A percentile compares a stretch with the other conserved stretches of the same genome.
Evolutionary conservation across 2,113 vertebrate genomes (phyloP).

Genomic region (Anser brachyrhynchus): DNA sequence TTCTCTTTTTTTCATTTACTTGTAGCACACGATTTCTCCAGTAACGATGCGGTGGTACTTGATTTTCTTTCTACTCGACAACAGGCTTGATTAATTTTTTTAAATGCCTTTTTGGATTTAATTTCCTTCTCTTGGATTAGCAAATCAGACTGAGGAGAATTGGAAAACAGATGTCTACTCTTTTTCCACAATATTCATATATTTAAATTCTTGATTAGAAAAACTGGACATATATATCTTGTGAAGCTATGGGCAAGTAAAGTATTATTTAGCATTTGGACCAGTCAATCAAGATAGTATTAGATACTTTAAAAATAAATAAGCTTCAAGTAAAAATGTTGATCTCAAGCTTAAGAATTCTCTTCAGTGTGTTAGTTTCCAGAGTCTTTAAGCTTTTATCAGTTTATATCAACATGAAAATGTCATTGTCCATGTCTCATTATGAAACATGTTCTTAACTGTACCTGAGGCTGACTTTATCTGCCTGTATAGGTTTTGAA

Average conservation of each 20-base stretch:
- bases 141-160: background rate
- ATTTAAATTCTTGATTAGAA: background rate
- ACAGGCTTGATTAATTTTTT: conserved; percentile 18
- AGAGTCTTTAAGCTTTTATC: background rate
- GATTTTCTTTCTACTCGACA: conserved; percentile 18
- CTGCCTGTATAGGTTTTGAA: background rate
- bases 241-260: background rate
- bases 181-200: background rate
- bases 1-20: conserved; percentile 44
- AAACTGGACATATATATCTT: background rate
- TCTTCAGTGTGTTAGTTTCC: background rate
- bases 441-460: background rate
- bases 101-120: background rate
- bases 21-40: background rate
- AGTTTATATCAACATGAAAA: background rate
- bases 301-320: background rate
- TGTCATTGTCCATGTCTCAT: background rate
- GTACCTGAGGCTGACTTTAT: background rate
- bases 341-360: background rate
- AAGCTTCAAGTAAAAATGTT: background rate
- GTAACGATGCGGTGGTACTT: conserved; percentile 8
- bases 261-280: background rate
- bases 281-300: background rate
- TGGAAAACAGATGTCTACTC: background rate
- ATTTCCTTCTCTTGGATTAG: conserved; percentile 21